Percentiles rank a stretch among this genome's conserved stretches.
These are phyloP conservation scores for Acanthacorydalis orientalis DNA, from an alignment of 2,888 invertebrate species.

Conservation along the genomic window DNA sequence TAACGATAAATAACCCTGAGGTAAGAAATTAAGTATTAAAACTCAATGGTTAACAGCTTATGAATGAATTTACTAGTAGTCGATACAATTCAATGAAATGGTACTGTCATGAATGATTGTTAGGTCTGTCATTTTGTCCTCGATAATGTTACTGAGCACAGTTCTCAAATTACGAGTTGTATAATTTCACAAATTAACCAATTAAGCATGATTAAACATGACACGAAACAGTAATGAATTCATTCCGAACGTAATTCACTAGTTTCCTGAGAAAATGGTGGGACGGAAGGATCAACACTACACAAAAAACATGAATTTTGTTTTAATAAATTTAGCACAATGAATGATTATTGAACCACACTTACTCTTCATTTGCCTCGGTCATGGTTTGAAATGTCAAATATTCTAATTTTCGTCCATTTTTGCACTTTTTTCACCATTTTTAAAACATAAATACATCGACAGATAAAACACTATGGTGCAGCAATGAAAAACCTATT, in stretches of 20 bases:
- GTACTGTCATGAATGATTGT: slow-evolving; percentile 3
- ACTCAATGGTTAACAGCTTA: slow-evolving; percentile 4
- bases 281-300: neutral
- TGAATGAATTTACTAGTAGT: slow-evolving; percentile 4
- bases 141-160: neutral
- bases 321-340: neutral
- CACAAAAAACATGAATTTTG: neutral
- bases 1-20: neutral
- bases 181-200: too few relatives aligned
- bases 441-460: slow-evolving; percentile 65
- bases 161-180: too few relatives aligned
- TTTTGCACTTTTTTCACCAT: slow-evolving; percentile 69
- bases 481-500: slow-evolving; percentile 6
- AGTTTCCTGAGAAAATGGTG: slow-evolving; percentile 5
- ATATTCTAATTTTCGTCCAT: slow-evolving; percentile 70
- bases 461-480: slow-evolving; percentile 5
- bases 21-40: slow-evolving; percentile 1
- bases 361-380: slow-evolving; percentile 84
- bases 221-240: neutral
- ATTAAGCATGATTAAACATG: neutral
- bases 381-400: slow-evolving; percentile 76
- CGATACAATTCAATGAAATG: slow-evolving; percentile 5
- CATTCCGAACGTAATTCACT: neutral
- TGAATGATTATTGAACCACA: slow-evolving; percentile 20
- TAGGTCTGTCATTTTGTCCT: neutral